These are phyloP conservation scores for Parnassius mnemosyne DNA, from an alignment of 2,888 invertebrate species.

Conservation along the genomic window DNA sequence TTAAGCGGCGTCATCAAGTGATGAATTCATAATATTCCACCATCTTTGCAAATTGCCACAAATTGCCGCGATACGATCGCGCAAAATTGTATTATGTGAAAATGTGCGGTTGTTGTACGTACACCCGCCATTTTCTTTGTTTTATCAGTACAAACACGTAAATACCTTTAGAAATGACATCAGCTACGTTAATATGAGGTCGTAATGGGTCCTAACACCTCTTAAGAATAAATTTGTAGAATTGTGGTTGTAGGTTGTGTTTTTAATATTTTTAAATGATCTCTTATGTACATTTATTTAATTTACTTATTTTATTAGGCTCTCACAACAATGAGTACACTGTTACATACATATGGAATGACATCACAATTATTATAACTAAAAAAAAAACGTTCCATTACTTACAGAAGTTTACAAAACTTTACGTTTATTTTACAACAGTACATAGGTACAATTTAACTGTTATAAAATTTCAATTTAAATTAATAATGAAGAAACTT, in stretches of 20 bases:
- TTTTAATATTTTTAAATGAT: too few species aligned
- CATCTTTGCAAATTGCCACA: conserved; percentile 25
- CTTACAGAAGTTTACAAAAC: too few species aligned
- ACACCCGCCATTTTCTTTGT: conserved; percentile 19
- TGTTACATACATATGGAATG: too few species aligned
- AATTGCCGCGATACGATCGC: conserved; percentile 22
- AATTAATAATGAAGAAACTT: too few species aligned
- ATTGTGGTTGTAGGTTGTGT: background rate
- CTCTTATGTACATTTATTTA: too few species aligned
- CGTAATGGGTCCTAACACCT: background rate
- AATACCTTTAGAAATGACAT: conserved; percentile 14
- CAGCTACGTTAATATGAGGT: conserved; percentile 15
- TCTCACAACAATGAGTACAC: too few species aligned
- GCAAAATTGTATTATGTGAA: conserved; percentile 27
- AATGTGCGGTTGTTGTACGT: conserved; percentile 9
- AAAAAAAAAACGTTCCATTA: too few species aligned
- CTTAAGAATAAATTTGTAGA: conserved; percentile 1
- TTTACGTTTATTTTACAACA: too few species aligned
- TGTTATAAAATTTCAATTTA: too few species aligned
- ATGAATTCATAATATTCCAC: conserved; percentile 18
- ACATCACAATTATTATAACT: too few species aligned
- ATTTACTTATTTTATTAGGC: too few species aligned
- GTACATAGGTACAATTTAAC: too few species aligned
- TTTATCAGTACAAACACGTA: conserved; percentile 11
- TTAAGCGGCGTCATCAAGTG: conserved; percentile 8